These are phyloP conservation scores for roundworm (Caenorhabditis elegans) DNA, from an alignment of 1,140 invertebrate genomes.

Conservation along the genomic window WBcel235 BX284602.5:1932501-1933000, in stretches of 20 bases:
- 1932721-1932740: background rate
- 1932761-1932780: background rate
- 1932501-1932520: background rate
- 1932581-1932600: background rate
- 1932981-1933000: background rate
- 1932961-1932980: background rate
- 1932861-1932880: no score
- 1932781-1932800: background rate
- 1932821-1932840: background rate
- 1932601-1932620: background rate
- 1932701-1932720: background rate
- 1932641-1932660: background rate
- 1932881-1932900: no score
- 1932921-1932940: background rate
- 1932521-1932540: no score
- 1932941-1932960: background rate
- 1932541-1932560: no score
- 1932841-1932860: background rate
- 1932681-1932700: background rate
- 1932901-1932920: no score
- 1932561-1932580: background rate
- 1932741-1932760: background rate
- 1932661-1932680: background rate
- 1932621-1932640: background rate
- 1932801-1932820: background rate